Evolutionary conservation across 2,113 vertebrate species (phyloP), one percentile per base, ranked within the genome.

Genomic region (Passer montanus): DNA sequence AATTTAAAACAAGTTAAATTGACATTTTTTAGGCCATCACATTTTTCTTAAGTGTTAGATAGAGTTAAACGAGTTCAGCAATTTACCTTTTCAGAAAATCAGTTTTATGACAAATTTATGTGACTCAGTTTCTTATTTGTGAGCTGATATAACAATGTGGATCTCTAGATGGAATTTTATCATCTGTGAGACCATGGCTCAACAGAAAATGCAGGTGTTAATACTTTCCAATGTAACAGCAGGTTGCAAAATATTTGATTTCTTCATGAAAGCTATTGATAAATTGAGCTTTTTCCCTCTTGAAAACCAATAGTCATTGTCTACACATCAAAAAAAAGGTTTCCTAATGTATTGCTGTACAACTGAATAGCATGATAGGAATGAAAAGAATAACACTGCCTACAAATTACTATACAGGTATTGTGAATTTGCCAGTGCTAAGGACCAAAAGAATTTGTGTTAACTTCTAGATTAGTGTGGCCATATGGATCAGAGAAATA

Each of bases 21-120:
- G 15, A 12, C 1, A 26, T 4, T 0, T 81, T 82, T 47, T 69
- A 39, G 7, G 4, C 5, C 7, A 77, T 21, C 13, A 35, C 0
- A 0, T 20, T 85, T 76, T 74, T 26, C 9, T 15, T 33, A 56
- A 60, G 5, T 35, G 46, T 74, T 84, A 58, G 56, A 76, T 31
- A 44, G 5, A 41, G 6, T 47, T 58, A 62, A 85, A 62, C 22
- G 2, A 46, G 15, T 83, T 85, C 11, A 53, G 11, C 2, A 37
- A 21, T 2, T 37, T 76, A 50, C 2, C 5, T 59, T 90, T 49
- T 43, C 23, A 80, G 72, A 33, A 79, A 60, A 52, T 1, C 2
- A 20, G 26, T 15, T 8, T 78, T 70, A 70, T 1, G 6, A 33
- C 6, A 77, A 75, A 70, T 74, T 46, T 28, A 15, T 14, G 16